A percentile compares a stretch with the other conserved stretches of the same genome.
Conservation (phyloP, 1,140 invertebrate species). For the Caenorhabditis tropicalis region DNA sequence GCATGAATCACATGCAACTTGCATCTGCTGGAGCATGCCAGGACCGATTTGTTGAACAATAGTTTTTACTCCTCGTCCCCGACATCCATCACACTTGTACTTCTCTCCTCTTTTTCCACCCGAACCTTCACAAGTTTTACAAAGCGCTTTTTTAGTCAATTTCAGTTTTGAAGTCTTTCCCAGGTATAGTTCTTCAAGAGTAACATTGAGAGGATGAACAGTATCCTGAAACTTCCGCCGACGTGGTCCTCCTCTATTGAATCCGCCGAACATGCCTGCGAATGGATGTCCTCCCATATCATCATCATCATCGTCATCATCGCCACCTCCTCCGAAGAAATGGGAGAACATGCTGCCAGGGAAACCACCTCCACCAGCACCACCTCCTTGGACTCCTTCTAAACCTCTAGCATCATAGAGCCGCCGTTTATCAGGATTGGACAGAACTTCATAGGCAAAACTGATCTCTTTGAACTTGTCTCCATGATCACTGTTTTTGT, state of each 20-base stretch:
- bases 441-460: slow-evolving; percentile 85
- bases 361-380: slow-evolving; percentile 62
- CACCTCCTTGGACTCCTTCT: slow-evolving; percentile 79
- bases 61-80: slow-evolving; percentile 73
- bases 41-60: slow-evolving; percentile 73
- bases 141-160: slow-evolving; percentile 73
- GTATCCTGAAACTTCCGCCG: slow-evolving; percentile 68
- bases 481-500: slow-evolving; percentile 84
- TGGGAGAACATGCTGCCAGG: slow-evolving; percentile 58
- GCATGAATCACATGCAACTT: slow-evolving; percentile 72
- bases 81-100: slow-evolving; percentile 70
- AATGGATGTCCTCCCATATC: slow-evolving; percentile 58
- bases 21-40: slow-evolving; percentile 77
- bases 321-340: slow-evolving; percentile 59
- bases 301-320: slow-evolving; percentile 51
- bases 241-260: slow-evolving; percentile 33
- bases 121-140: slow-evolving; percentile 74
- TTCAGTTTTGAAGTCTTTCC: slow-evolving; percentile 74
- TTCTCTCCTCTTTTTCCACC: slow-evolving; percentile 72
- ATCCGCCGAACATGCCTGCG: slow-evolving; percentile 56
- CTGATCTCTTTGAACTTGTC: slow-evolving; percentile 87
- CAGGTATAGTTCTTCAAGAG: slow-evolving; percentile 74
- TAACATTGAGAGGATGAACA: slow-evolving; percentile 71
- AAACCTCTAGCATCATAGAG: slow-evolving; percentile 82
- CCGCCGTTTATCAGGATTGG: slow-evolving; percentile 76